Conservation (phyloP, 2,113 vertebrate species). For the Trichomycterus rosablanca region DNA sequence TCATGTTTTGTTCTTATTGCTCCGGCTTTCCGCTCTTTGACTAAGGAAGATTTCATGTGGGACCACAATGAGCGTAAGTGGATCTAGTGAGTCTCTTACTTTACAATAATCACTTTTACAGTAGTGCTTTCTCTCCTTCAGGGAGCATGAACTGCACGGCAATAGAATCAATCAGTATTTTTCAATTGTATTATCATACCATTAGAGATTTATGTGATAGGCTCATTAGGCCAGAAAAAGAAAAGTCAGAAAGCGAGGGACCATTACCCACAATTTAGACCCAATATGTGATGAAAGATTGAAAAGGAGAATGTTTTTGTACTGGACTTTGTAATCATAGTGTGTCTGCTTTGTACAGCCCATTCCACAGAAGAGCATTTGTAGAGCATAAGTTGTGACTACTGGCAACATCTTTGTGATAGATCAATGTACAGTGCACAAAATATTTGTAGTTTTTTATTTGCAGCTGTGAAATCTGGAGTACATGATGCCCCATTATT, state of each 20-base stretch:
- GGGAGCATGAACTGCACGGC: constrained; percentile 20
- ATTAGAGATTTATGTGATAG: constrained; percentile 22
- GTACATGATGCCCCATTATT: too few species aligned
- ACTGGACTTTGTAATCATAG: too few species aligned
- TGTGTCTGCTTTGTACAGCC: too few species aligned
- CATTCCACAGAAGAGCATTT: too few species aligned
- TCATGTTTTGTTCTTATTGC: constrained; percentile 32
- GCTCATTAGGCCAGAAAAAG: constrained; percentile 17
- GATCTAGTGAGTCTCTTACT: constrained; percentile 22
- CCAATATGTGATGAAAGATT: not conserved
- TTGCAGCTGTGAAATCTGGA: too few species aligned
- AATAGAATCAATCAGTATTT: constrained; percentile 28
- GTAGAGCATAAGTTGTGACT: too few species aligned
- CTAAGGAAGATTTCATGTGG: constrained; percentile 9
- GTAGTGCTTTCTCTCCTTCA: constrained; percentile 12
- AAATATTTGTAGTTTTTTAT: too few species aligned
- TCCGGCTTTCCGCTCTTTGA: constrained; percentile 9
- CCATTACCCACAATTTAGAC: not conserved
- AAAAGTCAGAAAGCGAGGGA: not conserved
- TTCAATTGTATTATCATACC: constrained; percentile 13
- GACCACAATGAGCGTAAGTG: constrained; percentile 23
- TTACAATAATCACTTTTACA: constrained; percentile 28
- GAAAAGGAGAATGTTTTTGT: too few species aligned
- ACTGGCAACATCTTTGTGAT: too few species aligned
- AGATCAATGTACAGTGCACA: too few species aligned